Evolutionary conservation across 2,797 vertebrate genomes (phyloP).

Genomic region (Nannoperca australis): DNA sequence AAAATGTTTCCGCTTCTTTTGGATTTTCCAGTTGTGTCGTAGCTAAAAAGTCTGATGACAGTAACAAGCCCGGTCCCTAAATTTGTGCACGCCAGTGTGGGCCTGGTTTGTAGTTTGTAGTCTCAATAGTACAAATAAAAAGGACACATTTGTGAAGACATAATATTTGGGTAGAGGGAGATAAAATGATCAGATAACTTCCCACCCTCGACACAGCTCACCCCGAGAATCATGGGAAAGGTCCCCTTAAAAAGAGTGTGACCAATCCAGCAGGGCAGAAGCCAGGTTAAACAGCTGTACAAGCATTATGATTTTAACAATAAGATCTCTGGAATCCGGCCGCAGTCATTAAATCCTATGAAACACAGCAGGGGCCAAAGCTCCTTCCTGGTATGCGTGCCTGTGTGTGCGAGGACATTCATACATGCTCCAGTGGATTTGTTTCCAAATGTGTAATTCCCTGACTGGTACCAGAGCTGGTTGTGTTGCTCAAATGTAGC

Average conservation of each 20-base stretch:
- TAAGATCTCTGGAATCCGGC: slow-evolving; percentile 66
- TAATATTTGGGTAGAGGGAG: not conserved
- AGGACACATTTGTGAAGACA: not conserved
- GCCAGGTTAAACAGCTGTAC: slow-evolving; percentile 74
- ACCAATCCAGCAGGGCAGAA: slow-evolving; percentile 60
- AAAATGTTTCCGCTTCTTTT: no score
- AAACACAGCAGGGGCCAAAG: slow-evolving; percentile 47
- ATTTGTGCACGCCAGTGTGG: not conserved
- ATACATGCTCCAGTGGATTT: slow-evolving; percentile 49
- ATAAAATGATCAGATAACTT: slow-evolving; percentile 18
- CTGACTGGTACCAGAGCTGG: slow-evolving; percentile 58
- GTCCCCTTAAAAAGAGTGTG: slow-evolving; percentile 67
- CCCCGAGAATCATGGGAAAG: slow-evolving; percentile 70
- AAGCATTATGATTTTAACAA: slow-evolving; percentile 72
- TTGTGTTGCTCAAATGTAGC: slow-evolving; percentile 38
- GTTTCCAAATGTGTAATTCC: slow-evolving; percentile 53
- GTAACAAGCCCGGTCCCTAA: not conserved
- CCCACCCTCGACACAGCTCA: slow-evolving; percentile 23
- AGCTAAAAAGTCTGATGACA: not conserved
- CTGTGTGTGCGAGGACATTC: slow-evolving; percentile 5
- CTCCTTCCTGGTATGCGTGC: slow-evolving; percentile 40
- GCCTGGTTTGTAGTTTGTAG: not conserved
- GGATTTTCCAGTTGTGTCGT: not conserved
- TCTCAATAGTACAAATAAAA: not conserved
- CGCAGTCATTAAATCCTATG: slow-evolving; percentile 53